Conservation (phyloP, 2,888 invertebrate species). For the Cyclophora punctaria region DNA sequence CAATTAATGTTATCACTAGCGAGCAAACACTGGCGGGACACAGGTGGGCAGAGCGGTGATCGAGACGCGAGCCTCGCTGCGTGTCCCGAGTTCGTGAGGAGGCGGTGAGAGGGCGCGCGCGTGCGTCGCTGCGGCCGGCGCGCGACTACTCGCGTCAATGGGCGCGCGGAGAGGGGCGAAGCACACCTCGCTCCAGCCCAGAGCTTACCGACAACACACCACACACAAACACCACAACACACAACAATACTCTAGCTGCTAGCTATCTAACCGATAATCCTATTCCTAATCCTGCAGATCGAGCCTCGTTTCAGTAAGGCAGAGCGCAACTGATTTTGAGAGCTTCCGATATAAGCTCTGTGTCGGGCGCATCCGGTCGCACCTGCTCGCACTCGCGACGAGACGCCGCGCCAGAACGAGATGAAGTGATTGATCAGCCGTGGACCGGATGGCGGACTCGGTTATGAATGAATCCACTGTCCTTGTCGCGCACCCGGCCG, state of each 20-base stretch:
- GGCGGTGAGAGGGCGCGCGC: slow-evolving; percentile 58
- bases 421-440: slow-evolving; percentile 66
- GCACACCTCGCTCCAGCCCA: slow-evolving; percentile 59
- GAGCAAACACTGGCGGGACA: slow-evolving; percentile 52
- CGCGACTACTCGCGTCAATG: slow-evolving; percentile 66
- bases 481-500: slow-evolving; percentile 43
- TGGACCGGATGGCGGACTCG: slow-evolving; percentile 72
- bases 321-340: slow-evolving; percentile 29
- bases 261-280: too few species aligned
- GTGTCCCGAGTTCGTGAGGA: slow-evolving; percentile 42
- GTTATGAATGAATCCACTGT: slow-evolving; percentile 72
- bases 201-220: slow-evolving; percentile 68
- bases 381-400: slow-evolving; percentile 69
- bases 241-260: too few species aligned
- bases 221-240: slow-evolving; percentile 16
- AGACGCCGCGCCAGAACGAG: slow-evolving; percentile 68
- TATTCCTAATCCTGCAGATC: too few species aligned
- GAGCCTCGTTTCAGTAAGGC: too few species aligned
- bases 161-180: slow-evolving; percentile 70
- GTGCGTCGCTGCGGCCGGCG: slow-evolving; percentile 66
- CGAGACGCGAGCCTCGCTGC: slow-evolving; percentile 46
- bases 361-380: slow-evolving; percentile 63
- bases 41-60: slow-evolving; percentile 45
- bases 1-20: slow-evolving; percentile 62
- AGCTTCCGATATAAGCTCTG: slow-evolving; percentile 63